Evolutionary conservation across 92 coral and sea anemone genomes (phyloP), one percentile per base, ranked within the genome.

Genomic region (Bergia puertoricense): DNA sequence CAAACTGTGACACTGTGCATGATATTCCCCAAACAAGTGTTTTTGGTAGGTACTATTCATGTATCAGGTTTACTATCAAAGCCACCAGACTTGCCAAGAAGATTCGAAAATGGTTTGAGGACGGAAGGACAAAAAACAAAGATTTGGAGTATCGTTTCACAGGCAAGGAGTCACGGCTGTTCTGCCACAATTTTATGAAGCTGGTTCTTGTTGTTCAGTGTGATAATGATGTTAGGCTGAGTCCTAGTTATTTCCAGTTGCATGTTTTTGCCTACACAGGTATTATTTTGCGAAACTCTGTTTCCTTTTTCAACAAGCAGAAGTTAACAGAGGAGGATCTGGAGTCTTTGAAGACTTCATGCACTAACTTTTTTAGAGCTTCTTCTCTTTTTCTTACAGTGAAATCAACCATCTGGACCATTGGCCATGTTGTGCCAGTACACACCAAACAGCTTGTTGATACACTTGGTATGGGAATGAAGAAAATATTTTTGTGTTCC

Each of bases 231-330:
- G 51, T 59, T 41, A 6, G 54, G 41, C 39, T 23, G 46, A 81
- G 83, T 39, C 37, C 56, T 73, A 77, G n/a, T 62, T 85, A 65
- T 82, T 92, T 79, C 67, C 80, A 82, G 69, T 80, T 92, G 39
- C 94, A 92, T 75, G 89, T 81, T 9, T 85, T 92, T 92, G 92
- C 94, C 5, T 89, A 7, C 90, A 85, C 88, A 80, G 89, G 71
- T 30, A 76, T 92, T 23, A 89, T 86, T 38, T 68, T 90, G 43
- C 82, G 86, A 82, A 85, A 92, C 83, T 50, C 90, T 85, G 89
- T 89, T 68, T 92, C 92, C 45, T 86, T 90, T 45, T 91, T 90
- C 88, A 90, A 88, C 82, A 92, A 89, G 88, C 76, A 86, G 73
- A 45, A 79, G 36, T 40, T 85, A 38, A 67, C 87, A 59, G 71